A percentile compares a stretch with the other conserved stretches of the same genome.
Evolutionary conservation across 1,140 invertebrate genomes (phyloP).

Genomic region (Bombus cullumanus): DNA sequence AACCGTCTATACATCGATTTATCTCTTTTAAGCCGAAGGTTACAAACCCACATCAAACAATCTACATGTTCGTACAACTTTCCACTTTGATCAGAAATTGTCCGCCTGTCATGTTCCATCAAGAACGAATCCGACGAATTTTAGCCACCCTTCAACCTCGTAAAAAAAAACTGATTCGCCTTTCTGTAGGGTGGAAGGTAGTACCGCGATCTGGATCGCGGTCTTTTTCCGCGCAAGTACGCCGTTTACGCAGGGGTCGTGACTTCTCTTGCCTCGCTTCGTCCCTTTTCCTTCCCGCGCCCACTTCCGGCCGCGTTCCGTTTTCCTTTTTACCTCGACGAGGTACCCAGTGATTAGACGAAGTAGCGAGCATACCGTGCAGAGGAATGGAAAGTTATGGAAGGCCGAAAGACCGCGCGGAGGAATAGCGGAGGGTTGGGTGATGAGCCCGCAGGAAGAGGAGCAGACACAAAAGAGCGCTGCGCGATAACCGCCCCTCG

Average conservation of each 20-base stretch:
- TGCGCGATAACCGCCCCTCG: slow-evolving; percentile 27
- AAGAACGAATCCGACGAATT: not conserved
- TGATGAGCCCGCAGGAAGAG: slow-evolving; percentile 47
- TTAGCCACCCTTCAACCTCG: not conserved
- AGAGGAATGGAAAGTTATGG: slow-evolving; percentile 41
- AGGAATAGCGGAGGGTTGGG: not conserved
- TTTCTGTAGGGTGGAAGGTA: not conserved
- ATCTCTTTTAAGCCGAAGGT: not conserved
- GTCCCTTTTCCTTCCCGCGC: not conserved
- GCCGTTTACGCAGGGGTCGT: slow-evolving; percentile 10
- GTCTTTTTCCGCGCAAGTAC: not conserved
- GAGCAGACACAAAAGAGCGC: slow-evolving; percentile 48
- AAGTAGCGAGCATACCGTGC: slow-evolving; percentile 44
- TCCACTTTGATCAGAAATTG: not conserved
- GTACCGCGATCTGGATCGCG: not conserved
- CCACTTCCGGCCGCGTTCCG: slow-evolving; percentile 5
- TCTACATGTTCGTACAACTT: too few relatives aligned
- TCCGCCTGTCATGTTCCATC: not conserved
- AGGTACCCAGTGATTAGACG: slow-evolving; percentile 59
- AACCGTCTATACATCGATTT: not conserved
- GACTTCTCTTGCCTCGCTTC: not conserved
- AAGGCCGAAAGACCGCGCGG: not conserved
- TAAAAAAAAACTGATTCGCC: not conserved
- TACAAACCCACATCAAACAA: not conserved
- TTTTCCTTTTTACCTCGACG: slow-evolving; percentile 44